Evolutionary conservation across 2,113 vertebrate species (phyloP).

Genomic region (Capricornis sumatraensis): DNA sequence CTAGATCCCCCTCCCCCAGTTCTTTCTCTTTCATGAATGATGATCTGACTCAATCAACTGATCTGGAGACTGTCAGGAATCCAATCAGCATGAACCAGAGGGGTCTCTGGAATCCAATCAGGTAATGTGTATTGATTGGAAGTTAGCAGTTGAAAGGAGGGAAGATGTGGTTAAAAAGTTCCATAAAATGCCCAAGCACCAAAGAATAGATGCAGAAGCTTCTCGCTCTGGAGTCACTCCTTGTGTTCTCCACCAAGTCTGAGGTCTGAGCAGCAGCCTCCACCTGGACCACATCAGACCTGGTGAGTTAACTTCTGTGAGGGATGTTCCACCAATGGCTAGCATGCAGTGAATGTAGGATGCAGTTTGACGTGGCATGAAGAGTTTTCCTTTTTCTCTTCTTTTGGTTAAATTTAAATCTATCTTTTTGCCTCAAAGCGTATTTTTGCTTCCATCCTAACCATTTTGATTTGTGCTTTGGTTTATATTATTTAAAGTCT

Average conservation of each 20-base stretch:
- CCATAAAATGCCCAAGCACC: not conserved
- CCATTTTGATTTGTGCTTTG: not conserved
- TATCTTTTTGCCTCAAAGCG: not conserved
- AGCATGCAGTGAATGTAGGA: too few species aligned
- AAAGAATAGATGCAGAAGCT: not conserved
- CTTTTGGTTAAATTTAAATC: too few species aligned
- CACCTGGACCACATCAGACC: not conserved
- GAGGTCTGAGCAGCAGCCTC: not conserved
- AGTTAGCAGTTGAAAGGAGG: not conserved
- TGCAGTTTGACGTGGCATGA: not conserved
- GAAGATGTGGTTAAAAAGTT: not conserved
- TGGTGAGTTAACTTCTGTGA: not conserved
- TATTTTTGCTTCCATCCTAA: not conserved
- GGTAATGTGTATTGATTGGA: not conserved
- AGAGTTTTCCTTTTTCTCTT: not conserved
- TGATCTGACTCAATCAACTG: not conserved
- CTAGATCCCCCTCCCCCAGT: not conserved
- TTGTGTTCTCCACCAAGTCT: not conserved
- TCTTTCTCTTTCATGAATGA: not conserved
- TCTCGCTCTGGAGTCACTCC: fast-evolving
- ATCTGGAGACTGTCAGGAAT: not conserved
- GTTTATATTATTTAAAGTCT: not conserved
- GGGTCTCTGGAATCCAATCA: not conserved
- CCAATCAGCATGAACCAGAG: not conserved
- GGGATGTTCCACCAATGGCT: not conserved